Percentiles rank a stretch among this genome's conserved stretches.
These are phyloP conservation scores for Leptinotarsa juncta DNA, from an alignment of 2,888 invertebrate genomes.

Conservation along the genomic window DNA sequence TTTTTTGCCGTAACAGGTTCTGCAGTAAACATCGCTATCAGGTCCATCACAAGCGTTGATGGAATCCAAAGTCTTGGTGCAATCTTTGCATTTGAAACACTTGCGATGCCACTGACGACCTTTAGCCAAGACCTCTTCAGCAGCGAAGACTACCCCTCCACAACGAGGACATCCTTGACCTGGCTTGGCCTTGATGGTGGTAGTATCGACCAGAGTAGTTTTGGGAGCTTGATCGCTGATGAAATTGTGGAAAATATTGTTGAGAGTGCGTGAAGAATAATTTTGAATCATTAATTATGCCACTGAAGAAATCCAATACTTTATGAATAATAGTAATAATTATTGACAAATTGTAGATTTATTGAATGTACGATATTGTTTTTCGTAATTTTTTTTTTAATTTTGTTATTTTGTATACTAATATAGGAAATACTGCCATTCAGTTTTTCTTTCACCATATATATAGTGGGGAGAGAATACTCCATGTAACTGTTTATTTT, in stretches of 20 bases:
- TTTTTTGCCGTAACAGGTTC: slow-evolving; percentile 97
- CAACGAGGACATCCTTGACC: slow-evolving; percentile 92
- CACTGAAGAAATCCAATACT: no score
- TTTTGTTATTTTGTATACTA: no score
- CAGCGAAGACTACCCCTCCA: slow-evolving; percentile 91
- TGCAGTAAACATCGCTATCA: slow-evolving; percentile 93
- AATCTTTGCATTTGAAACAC: slow-evolving; percentile 93
- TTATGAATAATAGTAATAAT: no score
- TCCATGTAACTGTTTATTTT: no score
- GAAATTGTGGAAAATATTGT: not conserved
- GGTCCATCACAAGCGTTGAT: slow-evolving; percentile 96
- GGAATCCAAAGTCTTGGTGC: slow-evolving; percentile 93
- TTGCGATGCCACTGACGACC: slow-evolving; percentile 92
- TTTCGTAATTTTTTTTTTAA: no score
- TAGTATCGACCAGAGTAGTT: slow-evolving; percentile 83
- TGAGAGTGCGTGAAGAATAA: not conserved
- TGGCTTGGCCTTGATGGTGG: slow-evolving; percentile 81
- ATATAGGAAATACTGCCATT: no score
- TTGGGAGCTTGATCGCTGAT: slow-evolving; percentile 80
- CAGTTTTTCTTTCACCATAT: no score
- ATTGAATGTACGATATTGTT: no score
- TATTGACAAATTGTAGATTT: no score
- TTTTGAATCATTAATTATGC: not conserved
- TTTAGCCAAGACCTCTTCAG: slow-evolving; percentile 93
- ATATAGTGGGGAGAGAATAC: no score